Percentiles rank a stretch among this genome's conserved stretches.
These are phyloP conservation scores for Myotis myotis DNA, from an alignment of 2,797 vertebrate genomes.

Conservation along the genomic window DNA sequence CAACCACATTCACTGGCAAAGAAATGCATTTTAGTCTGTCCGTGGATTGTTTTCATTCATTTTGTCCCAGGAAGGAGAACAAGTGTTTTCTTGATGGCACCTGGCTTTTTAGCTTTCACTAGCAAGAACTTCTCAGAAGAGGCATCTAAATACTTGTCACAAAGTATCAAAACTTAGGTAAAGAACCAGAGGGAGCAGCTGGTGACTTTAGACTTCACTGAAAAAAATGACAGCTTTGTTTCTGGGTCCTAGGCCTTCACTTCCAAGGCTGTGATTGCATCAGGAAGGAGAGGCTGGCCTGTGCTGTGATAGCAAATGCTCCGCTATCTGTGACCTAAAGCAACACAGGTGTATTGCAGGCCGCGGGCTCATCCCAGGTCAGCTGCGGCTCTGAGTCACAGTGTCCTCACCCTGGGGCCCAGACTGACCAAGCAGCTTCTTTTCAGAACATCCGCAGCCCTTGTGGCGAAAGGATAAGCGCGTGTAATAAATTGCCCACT, in stretches of 20 bases:
- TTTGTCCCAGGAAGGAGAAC: slow-evolving; percentile 54
- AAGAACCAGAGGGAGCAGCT: neutral
- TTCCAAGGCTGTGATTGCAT: neutral
- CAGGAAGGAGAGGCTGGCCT: neutral
- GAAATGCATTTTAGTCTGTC: neutral
- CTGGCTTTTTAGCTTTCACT: slow-evolving; percentile 55
- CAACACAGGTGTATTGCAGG: neutral
- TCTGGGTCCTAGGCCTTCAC: neutral
- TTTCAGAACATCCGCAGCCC: neutral
- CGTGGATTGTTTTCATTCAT: slow-evolving; percentile 32
- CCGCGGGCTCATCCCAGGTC: neutral
- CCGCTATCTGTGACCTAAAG: neutral
- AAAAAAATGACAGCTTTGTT: neutral
- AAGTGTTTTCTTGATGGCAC: slow-evolving; percentile 29
- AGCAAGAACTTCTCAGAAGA: slow-evolving; percentile 45
- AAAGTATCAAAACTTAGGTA: slow-evolving; percentile 7
- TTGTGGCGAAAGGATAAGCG: neutral
- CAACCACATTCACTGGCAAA: slow-evolving; percentile 34
- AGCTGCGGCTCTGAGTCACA: neutral
- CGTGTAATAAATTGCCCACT: fast-evolving
- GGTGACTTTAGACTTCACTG: slow-evolving; percentile 4
- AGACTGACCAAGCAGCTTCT: neutral
- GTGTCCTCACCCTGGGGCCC: neutral
- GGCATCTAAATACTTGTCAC: slow-evolving; percentile 55
- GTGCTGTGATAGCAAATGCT: neutral